Base-by-base conservation (phyloP, 2,797 vertebrate genomes). In the Sphenodon punctatus region DNA sequence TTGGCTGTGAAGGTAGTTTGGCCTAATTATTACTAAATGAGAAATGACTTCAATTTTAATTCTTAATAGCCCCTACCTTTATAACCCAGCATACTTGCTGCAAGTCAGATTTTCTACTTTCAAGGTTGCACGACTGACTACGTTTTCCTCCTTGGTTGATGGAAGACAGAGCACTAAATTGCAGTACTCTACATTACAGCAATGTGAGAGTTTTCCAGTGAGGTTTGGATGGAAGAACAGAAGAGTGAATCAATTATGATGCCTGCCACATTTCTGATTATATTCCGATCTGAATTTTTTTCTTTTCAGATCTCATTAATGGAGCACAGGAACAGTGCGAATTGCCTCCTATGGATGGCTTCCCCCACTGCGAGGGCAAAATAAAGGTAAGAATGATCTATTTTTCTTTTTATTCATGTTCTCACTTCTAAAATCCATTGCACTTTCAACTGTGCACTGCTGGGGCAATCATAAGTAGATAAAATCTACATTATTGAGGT, bases 321-420 rank as follows among this genome's bases (percentile, higher is more conserved):
- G 99, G 99, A 92, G 98, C 97, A 91, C 99, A 99, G 96, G 99
- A 99, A 93, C 98, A 98, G 96, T 99, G 99, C 85, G 96, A 99
- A 94, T 96, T 99, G 95, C 99, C 98, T 89, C 95, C 97, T 91
- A 95, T 99, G 97, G 99, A 99, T 88, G 99, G 98, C 92, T 99
- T 98, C 92, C 99, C 99, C 91, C 98, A 99, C 95, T 99, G 99
- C 60, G 98, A 99, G 95, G 96, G 95, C 92, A 99, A 99, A 92
- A 80, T 99, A 92, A 99, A 98, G 97, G 99, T 99, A 95, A 97
- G 86, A 23, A 34, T 67, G 71, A 80, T 16, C 39, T 49, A 10
- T 0, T 69, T 64, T 84, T 77, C 55, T 43, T 55, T 14, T 10
- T 38, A 4, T 7, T 5, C 67, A 4, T 25, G 2, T 70, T 70